Evolutionary conservation across 2,113 vertebrate species (phyloP).

Genomic region (Anthoscopus minutus): DNA sequence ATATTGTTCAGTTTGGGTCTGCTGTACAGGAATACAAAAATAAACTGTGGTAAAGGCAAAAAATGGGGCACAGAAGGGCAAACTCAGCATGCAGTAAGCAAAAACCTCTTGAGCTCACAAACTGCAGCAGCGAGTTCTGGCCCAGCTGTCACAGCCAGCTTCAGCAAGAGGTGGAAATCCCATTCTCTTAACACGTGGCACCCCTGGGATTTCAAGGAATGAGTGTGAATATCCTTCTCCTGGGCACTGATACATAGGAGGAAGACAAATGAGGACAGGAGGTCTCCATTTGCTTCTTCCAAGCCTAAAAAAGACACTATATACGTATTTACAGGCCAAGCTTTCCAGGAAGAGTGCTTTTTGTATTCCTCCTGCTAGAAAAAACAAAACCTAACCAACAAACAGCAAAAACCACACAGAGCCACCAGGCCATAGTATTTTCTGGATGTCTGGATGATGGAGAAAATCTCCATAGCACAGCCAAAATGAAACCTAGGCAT

Average conservation of each 20-base stretch:
- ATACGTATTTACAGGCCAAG: neutral
- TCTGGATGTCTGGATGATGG: no score
- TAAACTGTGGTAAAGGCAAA: neutral
- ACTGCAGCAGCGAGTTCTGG: neutral
- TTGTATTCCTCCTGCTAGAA: neutral
- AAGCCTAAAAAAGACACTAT: neutral
- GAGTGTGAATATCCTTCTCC: neutral
- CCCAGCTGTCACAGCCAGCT: neutral
- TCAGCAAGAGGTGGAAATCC: neutral
- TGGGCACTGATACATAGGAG: neutral
- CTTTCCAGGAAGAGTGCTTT: neutral
- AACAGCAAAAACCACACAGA: neutral
- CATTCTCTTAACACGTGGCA: fast-evolving
- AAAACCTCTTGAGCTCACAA: neutral
- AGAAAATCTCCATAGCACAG: neutral
- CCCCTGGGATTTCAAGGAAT: neutral
- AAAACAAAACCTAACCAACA: neutral
- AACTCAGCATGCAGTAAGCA: neutral
- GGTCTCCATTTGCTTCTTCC: neutral
- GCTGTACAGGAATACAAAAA: neutral
- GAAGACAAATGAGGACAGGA: conserved; percentile 12
- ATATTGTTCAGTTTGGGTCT: neutral
- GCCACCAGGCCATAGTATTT: neutral
- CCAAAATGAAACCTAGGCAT: neutral
- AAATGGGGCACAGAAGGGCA: neutral